These are phyloP conservation scores for Pangasianodon gigas DNA, from an alignment of 2,113 vertebrate species.

Conservation along the genomic window DNA sequence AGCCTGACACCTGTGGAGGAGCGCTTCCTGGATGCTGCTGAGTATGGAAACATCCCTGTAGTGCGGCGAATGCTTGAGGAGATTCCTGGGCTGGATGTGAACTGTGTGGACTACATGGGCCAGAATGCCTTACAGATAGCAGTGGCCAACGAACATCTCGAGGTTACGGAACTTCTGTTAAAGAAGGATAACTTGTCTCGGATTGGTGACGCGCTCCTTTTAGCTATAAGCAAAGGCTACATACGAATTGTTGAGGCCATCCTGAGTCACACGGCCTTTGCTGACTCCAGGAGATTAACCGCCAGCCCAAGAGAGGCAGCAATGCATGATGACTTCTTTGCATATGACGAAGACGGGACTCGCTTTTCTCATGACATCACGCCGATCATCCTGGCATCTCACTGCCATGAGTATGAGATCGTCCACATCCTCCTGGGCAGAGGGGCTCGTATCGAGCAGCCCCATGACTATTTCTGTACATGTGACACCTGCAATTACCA, in stretches of 20 bases:
- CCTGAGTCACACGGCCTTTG: conserved; percentile 85
- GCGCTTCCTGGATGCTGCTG: conserved; percentile 92
- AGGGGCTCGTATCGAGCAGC: conserved; percentile 89
- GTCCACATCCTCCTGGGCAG: conserved; percentile 91
- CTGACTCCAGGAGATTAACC: conserved; percentile 84
- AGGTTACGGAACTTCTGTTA: conserved; percentile 91
- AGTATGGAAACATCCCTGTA: conserved; percentile 96
- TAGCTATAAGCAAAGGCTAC: conserved; percentile 79
- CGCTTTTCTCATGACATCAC: conserved; percentile 97
- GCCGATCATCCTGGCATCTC: conserved; percentile 90
- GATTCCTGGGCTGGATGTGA: conserved; percentile 87
- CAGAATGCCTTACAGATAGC: conserved; percentile 94
- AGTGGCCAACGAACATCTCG: conserved; percentile 92
- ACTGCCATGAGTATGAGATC: conserved; percentile 96
- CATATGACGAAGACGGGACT: conserved; percentile 95
- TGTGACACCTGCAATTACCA: conserved; percentile 93
- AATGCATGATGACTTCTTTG: conserved; percentile 95
- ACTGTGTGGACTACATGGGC: conserved; percentile 98
- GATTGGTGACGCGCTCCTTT: conserved; percentile 88
- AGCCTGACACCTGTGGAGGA: conserved; percentile 88
- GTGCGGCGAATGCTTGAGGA: conserved; percentile 95
- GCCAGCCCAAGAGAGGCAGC: conserved; percentile 89
- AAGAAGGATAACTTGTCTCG: conserved; percentile 89
- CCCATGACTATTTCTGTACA: conserved; percentile 96
- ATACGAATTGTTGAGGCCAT: conserved; percentile 94